A percentile compares a stretch with the other conserved stretches of the same genome.
Conservation (phyloP, 2,888 invertebrate genomes). For the Dermolepida albohirtum region DNA sequence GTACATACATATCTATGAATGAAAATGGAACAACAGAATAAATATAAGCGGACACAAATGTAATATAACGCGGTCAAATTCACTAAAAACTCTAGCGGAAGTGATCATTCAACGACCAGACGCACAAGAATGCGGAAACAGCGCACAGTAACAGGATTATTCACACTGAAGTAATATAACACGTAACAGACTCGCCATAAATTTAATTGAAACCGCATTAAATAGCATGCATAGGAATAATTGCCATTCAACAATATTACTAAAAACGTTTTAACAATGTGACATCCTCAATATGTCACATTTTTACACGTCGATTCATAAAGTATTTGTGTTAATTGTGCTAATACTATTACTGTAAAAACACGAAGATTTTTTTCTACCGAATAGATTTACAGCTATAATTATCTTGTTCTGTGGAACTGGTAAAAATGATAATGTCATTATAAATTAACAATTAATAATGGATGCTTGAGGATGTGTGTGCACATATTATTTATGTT, state of each 20-base stretch:
- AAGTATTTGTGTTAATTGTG: no score
- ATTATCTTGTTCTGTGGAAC: no score
- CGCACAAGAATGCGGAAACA: constrained; percentile 53
- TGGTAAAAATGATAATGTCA: no score
- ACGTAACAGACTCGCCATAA: constrained; percentile 29
- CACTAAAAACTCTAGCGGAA: constrained; percentile 57
- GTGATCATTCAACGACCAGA: constrained; percentile 54
- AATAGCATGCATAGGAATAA: constrained; percentile 30
- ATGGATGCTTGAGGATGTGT: no score
- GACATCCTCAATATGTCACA: constrained; percentile 28
- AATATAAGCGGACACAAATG: no score
- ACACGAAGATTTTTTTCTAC: no score
- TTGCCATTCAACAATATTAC: constrained; percentile 20
- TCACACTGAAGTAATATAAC: constrained; percentile 30
- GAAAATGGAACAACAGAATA: no score
- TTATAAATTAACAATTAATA: no score
- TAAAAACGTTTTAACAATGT: constrained; percentile 28
- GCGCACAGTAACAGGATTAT: constrained; percentile 46
- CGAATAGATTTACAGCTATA: no score
- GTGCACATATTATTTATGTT: no score
- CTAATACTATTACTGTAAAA: no score
- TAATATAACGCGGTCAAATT: constrained; percentile 27
- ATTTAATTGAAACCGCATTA: constrained; percentile 36
- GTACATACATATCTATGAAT: no score
- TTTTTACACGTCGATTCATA: constrained; percentile 32